A percentile compares a stretch with the other conserved stretches of the same genome.
phyloP scores from a whole-genome alignment of 2,113 vertebrate genomes.

The Chauna torquata region DNA sequence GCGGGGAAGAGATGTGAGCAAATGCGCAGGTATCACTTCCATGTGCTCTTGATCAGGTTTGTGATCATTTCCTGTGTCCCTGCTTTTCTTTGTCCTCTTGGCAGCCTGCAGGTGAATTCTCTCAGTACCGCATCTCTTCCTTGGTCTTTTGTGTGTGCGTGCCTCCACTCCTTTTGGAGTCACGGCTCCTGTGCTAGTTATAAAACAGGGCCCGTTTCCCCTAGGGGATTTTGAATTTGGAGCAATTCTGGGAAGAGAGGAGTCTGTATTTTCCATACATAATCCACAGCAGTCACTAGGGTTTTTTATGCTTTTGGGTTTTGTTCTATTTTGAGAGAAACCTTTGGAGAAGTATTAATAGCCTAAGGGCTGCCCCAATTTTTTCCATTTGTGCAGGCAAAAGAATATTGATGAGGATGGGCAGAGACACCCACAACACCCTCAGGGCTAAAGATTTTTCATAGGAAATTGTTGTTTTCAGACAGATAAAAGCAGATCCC shows the following conservation, averaged over 20 bases:
- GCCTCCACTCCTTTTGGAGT: not conserved
- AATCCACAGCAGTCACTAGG: not conserved
- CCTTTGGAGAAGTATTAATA: conserved; percentile 41
- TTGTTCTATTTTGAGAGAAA: conserved; percentile 36
- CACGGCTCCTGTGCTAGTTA: not conserved
- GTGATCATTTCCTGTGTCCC: accelerated
- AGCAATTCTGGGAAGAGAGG: not conserved
- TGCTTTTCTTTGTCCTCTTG: not conserved
- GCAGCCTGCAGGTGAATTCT: not conserved
- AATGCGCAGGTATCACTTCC: accelerated
- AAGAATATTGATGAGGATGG: conserved; percentile 23
- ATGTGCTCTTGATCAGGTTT: not conserved
- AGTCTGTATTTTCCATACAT: not conserved
- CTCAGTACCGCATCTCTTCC: not conserved
- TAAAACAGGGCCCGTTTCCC: not conserved
- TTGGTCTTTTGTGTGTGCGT: no score
- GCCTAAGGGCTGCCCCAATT: conserved; percentile 54
- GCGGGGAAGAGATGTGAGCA: accelerated
- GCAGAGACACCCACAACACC: not conserved
- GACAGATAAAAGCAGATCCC: conserved; percentile 45
- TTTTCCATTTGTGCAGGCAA: conserved; percentile 52
- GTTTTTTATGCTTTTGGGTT: not conserved
- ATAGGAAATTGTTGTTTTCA: conserved; percentile 65
- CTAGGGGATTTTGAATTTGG: not conserved
- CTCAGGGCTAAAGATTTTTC: conserved; percentile 26